Conservation (phyloP, 2,888 invertebrate species). For the Stratiomys singularior region DNA sequence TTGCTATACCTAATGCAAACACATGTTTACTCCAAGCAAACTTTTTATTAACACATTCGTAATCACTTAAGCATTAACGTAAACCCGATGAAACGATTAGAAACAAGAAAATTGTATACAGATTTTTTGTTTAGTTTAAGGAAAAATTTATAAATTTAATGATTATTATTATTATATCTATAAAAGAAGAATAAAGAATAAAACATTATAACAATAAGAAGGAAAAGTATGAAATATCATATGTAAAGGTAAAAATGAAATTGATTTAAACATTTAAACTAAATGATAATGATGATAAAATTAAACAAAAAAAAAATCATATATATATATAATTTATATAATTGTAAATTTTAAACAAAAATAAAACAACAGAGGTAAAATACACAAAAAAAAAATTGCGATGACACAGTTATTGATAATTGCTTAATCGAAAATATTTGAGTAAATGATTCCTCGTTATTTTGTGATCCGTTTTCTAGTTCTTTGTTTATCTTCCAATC, state of each 20-base stretch:
- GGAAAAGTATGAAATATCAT: conserved; percentile 29
- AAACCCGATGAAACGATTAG: too few relatives aligned
- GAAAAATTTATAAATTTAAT: conserved; percentile 42
- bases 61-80: conserved; percentile 1
- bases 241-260: neutral
- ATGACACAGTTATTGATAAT: neutral
- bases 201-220: conserved; percentile 14
- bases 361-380: conserved; percentile 10
- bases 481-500: neutral
- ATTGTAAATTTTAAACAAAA: conserved; percentile 29
- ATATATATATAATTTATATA: conserved; percentile 21
- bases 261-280: neutral
- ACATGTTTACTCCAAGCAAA: neutral
- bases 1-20: neutral
- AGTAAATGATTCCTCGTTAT: too few relatives aligned
- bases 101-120: conserved; percentile 39
- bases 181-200: neutral
- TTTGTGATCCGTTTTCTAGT: neutral
- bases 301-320: neutral
- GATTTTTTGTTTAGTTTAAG: conserved; percentile 32
- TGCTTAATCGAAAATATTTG: too few relatives aligned
- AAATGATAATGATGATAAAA: neutral
- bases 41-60: conserved; percentile 17
- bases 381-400: neutral
- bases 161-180: conserved; percentile 25